A percentile compares a stretch with the other conserved stretches of the same genome.
phyloP scores from a whole-genome alignment of 2,113 vertebrate species.

The Saiga tatarica region DNA sequence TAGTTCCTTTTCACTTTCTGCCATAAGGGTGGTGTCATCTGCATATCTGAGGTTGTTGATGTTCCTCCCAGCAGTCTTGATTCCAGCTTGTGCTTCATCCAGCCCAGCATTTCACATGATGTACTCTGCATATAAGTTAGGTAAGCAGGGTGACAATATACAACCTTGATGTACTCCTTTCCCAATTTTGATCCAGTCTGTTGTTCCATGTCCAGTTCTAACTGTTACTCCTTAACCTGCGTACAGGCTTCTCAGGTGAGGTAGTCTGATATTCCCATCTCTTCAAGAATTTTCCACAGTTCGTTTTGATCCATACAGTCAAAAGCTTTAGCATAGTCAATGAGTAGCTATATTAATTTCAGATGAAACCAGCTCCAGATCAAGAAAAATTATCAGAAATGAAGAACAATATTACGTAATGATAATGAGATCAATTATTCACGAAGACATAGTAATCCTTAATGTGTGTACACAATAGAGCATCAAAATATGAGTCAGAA shows the following conservation, averaged over 20 bases:
- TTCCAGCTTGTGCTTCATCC: background rate
- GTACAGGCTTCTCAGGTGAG: background rate
- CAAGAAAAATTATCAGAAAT: background rate
- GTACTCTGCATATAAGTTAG: background rate
- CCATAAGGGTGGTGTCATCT: background rate
- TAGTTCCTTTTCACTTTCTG: background rate
- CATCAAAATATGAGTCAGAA: background rate
- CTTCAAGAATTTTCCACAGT: background rate
- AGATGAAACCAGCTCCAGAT: background rate
- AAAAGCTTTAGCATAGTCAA: background rate
- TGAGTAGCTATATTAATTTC: background rate
- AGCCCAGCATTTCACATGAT: background rate
- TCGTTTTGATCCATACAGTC: rapidly evolving
- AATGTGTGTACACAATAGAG: background rate
- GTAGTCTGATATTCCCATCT: background rate
- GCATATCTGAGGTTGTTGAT: background rate
- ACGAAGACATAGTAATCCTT: background rate
- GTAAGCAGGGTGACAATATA: background rate
- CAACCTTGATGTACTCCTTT: background rate
- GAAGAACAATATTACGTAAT: background rate
- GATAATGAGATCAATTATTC: background rate
- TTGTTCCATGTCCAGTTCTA: background rate
- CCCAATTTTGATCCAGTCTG: background rate
- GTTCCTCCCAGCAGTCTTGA: background rate
- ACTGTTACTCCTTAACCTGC: background rate